A percentile compares a stretch with the other conserved stretches of the same genome.
Conservation (phyloP, 2,888 invertebrate genomes). For the Phortica magna region DNA sequence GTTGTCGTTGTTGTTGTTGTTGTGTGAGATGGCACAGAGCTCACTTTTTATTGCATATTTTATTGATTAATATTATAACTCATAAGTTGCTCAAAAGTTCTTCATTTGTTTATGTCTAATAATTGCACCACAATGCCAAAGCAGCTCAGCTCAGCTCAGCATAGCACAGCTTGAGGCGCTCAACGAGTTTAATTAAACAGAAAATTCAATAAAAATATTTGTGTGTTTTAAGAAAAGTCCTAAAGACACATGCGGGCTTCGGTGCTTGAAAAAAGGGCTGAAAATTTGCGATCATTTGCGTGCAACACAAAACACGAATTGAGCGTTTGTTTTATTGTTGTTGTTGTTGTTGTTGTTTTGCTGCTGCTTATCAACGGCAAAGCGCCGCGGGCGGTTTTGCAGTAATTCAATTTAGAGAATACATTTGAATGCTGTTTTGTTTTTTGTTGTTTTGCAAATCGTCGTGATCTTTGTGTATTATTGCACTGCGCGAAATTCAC, state of each 20-base stretch:
- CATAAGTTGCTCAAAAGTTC: too few relatives aligned
- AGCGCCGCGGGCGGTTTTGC: conserved; percentile 46
- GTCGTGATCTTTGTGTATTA: conserved; percentile 41
- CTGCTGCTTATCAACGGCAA: conserved; percentile 40
- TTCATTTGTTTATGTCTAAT: too few relatives aligned
- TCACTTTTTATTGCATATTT: too few relatives aligned
- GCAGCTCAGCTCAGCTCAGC: background rate
- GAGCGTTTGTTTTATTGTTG: too few relatives aligned
- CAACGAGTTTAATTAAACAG: conserved; percentile 64
- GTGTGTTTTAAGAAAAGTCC: conserved; percentile 46
- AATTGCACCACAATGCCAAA: too few relatives aligned
- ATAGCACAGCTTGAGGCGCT: conserved; percentile 54
- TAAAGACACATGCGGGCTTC: conserved; percentile 47
- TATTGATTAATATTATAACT: too few relatives aligned
- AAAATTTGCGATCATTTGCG: too few relatives aligned
- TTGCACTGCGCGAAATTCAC: conserved; percentile 23
- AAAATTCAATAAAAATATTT: conserved; percentile 71
- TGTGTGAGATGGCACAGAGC: background rate
- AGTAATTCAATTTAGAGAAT: conserved; percentile 69
- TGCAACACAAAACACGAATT: too few relatives aligned
- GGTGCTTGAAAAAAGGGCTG: background rate
- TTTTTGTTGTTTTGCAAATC: conserved; percentile 36
- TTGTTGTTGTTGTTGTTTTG: too few relatives aligned
- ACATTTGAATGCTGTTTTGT: background rate
- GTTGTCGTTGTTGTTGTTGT: too few relatives aligned